A percentile compares a stretch with the other conserved stretches of the same genome.
Evolutionary conservation across 1,140 invertebrate species (phyloP).

Genomic region (Laodelphax striatellus): DNA sequence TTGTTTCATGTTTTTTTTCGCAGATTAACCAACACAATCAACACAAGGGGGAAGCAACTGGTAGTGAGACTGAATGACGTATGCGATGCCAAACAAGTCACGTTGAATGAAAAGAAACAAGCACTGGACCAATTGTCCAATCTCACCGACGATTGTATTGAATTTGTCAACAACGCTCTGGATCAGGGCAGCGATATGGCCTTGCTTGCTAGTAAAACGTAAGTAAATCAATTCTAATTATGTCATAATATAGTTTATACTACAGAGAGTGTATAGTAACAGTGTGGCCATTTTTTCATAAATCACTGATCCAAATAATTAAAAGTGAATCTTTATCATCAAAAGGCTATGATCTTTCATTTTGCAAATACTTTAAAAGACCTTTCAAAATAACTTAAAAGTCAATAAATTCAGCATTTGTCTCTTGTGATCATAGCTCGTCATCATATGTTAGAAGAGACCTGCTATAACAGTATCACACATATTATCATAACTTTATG

Average conservation of each 20-base stretch:
- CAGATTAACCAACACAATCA: slow-evolving; percentile 72
- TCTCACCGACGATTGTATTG: slow-evolving; percentile 75
- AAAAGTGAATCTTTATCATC: no score
- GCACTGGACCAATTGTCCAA: slow-evolving; percentile 64
- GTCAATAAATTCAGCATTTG: no score
- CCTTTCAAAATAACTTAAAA: no score
- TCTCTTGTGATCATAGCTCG: no score
- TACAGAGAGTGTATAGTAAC: no score
- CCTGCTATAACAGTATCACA: no score
- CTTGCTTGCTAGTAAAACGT: slow-evolving; percentile 71
- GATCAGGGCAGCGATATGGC: slow-evolving; percentile 72
- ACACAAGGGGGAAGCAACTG: slow-evolving; percentile 65
- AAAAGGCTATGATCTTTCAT: no score
- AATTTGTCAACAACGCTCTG: slow-evolving; percentile 65
- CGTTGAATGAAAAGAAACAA: slow-evolving; percentile 68
- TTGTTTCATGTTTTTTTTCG: slow-evolving; percentile 23
- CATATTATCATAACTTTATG: no score
- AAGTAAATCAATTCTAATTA: slow-evolving; percentile 28
- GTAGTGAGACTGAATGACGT: slow-evolving; percentile 67
- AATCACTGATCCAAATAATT: no score
- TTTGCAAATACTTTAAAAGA: no score
- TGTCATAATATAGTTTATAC: slow-evolving; percentile 11
- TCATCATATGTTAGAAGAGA: no score
- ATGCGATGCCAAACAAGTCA: slow-evolving; percentile 71
- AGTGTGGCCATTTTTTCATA: no score